These are phyloP conservation scores for Caprella mutica DNA, from an alignment of 2,888 invertebrate genomes.

Conservation along the genomic window DNA sequence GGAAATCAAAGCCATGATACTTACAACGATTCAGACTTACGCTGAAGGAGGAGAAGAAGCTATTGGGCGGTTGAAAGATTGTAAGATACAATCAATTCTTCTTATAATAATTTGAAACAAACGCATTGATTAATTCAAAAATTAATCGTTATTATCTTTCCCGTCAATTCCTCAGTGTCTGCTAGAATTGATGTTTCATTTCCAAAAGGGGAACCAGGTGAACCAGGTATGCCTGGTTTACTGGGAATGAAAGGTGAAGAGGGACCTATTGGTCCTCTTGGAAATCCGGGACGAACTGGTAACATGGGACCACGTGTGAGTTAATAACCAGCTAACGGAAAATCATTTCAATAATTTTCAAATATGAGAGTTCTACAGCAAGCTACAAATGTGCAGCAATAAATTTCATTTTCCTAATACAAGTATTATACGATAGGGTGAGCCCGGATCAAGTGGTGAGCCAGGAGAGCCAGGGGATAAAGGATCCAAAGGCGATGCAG, in stretches of 20 bases:
- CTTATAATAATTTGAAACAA: no score
- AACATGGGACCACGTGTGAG: slow-evolving; percentile 20
- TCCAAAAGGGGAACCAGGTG: slow-evolving; percentile 28
- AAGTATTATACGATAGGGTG: slow-evolving; percentile 10
- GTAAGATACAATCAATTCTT: no score
- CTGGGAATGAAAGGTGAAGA: slow-evolving; percentile 25
- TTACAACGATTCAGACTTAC: slow-evolving; percentile 22
- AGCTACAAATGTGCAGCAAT: not conserved
- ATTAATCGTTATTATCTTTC: not conserved
- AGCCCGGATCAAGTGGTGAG: slow-evolving; percentile 19
- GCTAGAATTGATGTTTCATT: slow-evolving; percentile 20
- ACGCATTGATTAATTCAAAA: not conserved
- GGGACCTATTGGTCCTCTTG: slow-evolving; percentile 23
- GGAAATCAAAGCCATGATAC: slow-evolving; percentile 24
- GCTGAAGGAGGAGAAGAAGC: slow-evolving; percentile 13
- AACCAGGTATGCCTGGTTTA: slow-evolving; percentile 17
- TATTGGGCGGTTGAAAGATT: not conserved
- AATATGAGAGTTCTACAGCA: no score
- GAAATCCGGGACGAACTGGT: slow-evolving; percentile 21
- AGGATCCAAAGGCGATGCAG: slow-evolving; percentile 29
- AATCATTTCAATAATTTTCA: no score
- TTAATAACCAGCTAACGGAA: no score
- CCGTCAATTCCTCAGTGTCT: slow-evolving; percentile 16
- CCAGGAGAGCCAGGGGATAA: slow-evolving; percentile 17
- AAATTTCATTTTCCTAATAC: not conserved